These are phyloP conservation scores for Nymphalis io DNA, from an alignment of 1,140 invertebrate genomes.

Conservation along the genomic window DNA sequence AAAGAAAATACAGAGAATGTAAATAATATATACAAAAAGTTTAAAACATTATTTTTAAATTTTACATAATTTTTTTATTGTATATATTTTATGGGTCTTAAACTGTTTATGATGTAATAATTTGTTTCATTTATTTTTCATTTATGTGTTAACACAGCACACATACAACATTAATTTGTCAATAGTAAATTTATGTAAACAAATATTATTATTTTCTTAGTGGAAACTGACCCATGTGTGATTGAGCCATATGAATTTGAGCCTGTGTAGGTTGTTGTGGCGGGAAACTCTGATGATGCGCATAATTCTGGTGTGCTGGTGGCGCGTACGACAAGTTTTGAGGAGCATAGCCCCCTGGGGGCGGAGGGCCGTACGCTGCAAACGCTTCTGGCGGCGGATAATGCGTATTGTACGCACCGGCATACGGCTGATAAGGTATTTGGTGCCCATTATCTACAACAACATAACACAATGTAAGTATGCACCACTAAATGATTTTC, in stretches of 20 bases:
- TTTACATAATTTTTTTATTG: no score
- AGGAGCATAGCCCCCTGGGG: slow-evolving; percentile 74
- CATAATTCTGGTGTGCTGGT: slow-evolving; percentile 78
- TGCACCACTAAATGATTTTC: slow-evolving; percentile 33
- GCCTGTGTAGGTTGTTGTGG: slow-evolving; percentile 73
- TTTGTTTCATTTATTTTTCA: no score
- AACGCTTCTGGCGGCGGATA: slow-evolving; percentile 77
- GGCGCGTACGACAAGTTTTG: slow-evolving; percentile 76
- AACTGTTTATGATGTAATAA: no score
- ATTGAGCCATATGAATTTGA: slow-evolving; percentile 74
- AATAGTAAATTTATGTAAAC: slow-evolving; percentile 8
- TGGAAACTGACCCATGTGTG: slow-evolving; percentile 68
- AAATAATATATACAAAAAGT: no score
- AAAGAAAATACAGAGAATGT: no score
- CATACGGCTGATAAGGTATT: slow-evolving; percentile 79
- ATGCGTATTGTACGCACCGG: slow-evolving; percentile 78
- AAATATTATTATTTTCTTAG: slow-evolving; percentile 5
- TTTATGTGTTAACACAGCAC: no score
- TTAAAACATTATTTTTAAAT: no score
- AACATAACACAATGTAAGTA: slow-evolving; percentile 18
- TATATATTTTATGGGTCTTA: no score
- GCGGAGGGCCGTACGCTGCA: slow-evolving; percentile 74
- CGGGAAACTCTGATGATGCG: slow-evolving; percentile 72
- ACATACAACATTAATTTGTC: no score
- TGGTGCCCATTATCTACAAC: slow-evolving; percentile 80